phyloP scores from a whole-genome alignment of 2,797 vertebrate genomes.

The Poecile montanus region DNA sequence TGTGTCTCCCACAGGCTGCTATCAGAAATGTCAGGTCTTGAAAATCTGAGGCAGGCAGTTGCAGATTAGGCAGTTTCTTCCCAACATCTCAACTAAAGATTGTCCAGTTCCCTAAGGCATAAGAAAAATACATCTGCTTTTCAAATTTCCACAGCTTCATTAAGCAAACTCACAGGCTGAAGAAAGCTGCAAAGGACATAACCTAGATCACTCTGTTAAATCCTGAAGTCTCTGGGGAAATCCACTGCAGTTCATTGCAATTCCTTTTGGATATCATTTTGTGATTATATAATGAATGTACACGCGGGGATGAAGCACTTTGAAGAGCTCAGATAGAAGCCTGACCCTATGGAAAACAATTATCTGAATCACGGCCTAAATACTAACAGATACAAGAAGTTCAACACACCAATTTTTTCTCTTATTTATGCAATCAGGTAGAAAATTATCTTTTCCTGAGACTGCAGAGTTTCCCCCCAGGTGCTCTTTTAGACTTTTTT shows the following conservation, averaged over 20 bases:
- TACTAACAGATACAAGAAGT: conserved; percentile 8
- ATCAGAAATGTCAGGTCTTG: neutral
- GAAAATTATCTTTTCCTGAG: conserved; percentile 24
- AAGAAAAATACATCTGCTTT: neutral
- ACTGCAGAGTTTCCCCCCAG: neutral
- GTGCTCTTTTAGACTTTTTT: neutral
- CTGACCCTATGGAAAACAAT: conserved; percentile 24
- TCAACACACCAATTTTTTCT: conserved; percentile 16
- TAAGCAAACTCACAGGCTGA: neutral
- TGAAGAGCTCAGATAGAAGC: conserved; percentile 15
- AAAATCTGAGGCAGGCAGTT: neutral
- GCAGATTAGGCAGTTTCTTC: neutral
- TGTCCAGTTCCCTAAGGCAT: neutral
- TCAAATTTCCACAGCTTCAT: neutral
- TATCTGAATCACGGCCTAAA: conserved; percentile 30
- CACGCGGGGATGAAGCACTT: neutral
- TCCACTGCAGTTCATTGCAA: neutral
- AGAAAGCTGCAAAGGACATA: neutral
- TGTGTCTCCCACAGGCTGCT: neutral
- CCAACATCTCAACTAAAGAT: neutral
- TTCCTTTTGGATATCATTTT: neutral
- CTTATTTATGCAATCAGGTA: conserved; percentile 49
- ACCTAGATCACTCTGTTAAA: neutral
- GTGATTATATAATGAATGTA: neutral
- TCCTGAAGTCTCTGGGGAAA: neutral